Base-by-base conservation (phyloP, 2,797 vertebrate genomes). In the Channa striata region DNA sequence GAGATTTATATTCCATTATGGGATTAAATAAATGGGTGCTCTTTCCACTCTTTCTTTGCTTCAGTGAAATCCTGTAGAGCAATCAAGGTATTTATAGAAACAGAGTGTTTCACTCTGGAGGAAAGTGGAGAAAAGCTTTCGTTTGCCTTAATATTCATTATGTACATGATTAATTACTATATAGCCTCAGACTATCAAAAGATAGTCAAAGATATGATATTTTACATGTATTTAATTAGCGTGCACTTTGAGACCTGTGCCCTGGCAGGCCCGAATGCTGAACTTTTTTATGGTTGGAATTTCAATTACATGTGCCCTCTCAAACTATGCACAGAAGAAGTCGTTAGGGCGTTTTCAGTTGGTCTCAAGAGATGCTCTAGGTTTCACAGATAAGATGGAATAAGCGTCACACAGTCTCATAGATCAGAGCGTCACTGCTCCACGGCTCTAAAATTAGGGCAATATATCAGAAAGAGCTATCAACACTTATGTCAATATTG, bases 181-280 rank as follows among this genome's bases (percentile, higher is more conserved):
- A 87, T 90, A 85, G 89, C 90, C 87, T 82, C 75, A 86, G 84
- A 91, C 83, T 84, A 90, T 90, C 80, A 90, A 83, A 88, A 88
- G 82, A 84, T 81, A 86, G 76, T 91, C 89, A 89, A 75, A 81
- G 84, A 87, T 87, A 88, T 86, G 64, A 83, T 88, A 85, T 84
- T 90, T 86, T 88, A 90, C 80, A 89, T 90, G 86, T 90, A 85
- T 89, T 91, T 92, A 91, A 92, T 91, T 89, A 84, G 86, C n/a
- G 80, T 89, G 87, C 84, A 91, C 85, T 87, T 77, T 88, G 84
- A 92, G 89, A 69, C 89, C 83, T 80, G 81, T 83, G 78, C 72
- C 81, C 77, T 74, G 33, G 74, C 77, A 90, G 79, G 68, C 68
- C 71, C 54, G 67, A 85, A 87, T 68, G 39, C 60, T 87, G 82